Evolutionary conservation across 2,113 vertebrate species (phyloP).

Genomic region (Setophaga kirtlandii): DNA sequence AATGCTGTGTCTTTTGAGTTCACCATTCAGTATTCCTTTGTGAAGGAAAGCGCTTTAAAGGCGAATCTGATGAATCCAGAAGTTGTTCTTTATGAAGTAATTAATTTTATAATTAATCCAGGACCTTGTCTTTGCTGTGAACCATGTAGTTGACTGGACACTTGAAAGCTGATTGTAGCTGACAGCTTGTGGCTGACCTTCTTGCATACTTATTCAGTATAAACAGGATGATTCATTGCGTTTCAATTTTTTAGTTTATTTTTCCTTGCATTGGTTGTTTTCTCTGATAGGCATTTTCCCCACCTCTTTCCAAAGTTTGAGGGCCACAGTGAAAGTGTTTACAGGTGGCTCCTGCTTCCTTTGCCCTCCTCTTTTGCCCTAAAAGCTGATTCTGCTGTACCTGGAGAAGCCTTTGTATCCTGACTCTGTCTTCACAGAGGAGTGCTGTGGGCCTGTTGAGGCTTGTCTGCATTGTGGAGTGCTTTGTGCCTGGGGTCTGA

Average conservation of each 20-base stretch:
- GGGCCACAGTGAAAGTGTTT: neutral
- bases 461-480: neutral
- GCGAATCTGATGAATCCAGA: conserved; percentile 36
- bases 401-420: neutral
- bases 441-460: neutral
- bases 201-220: neutral
- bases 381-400: neutral
- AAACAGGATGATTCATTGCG: neutral
- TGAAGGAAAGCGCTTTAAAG: conserved; percentile 51
- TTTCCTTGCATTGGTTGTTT: neutral
- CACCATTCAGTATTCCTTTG: conserved; percentile 1
- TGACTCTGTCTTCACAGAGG: neutral
- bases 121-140: conserved; percentile 51
- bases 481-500: neutral
- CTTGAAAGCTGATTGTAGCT: conserved; percentile 48
- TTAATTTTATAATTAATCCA: conserved; percentile 54
- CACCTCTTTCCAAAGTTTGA: neutral
- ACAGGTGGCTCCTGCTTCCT: neutral
- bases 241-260: neutral
- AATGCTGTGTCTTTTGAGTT: neutral
- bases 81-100: conserved; percentile 50
- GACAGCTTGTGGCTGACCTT: conserved; percentile 49
- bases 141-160: conserved; percentile 16
- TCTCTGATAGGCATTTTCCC: neutral
- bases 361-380: neutral